Base-by-base conservation (phyloP, 2,797 vertebrate genomes). In the Clarias pachynema region DNA sequence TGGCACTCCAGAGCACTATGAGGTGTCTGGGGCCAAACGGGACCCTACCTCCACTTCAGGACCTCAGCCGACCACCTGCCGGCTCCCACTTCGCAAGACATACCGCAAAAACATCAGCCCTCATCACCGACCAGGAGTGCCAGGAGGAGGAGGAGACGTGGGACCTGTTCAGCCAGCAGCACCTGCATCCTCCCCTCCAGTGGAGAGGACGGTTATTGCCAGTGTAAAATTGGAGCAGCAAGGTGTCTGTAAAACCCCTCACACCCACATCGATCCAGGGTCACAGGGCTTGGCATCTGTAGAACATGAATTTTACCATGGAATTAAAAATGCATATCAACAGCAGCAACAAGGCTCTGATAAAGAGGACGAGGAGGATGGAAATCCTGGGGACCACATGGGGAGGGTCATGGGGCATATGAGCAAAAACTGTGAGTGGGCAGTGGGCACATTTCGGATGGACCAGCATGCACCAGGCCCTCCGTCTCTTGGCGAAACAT, bases 51-150 rank as follows among this genome's bases (percentile, higher is more conserved):
- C 95, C 79, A 91, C 92, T 53, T 86, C 91, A 75, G 86, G 92
- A 1, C 89, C 93, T 82, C 92, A 93, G 0, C 34, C 72, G 82
- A 95, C 96, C 0, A 97, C 95, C 26, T 96, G 97, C 84, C 95
- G 97, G 2, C 95, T 99, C 2, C 97, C 97, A 0, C 95, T 98
- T 0, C 95, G 97, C 1, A 99, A 98, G 91, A 98, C 97, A 0
- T 98, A 97, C 89, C 93, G 97, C 0, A 97, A 97, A 87, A 97
- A 97, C 7, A 91, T 96, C 53, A 97, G 96, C 44, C 96, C 96
- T 1, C 94, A 95, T 31, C 93, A 91, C 85, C 90, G 91, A 77
- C 95, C 89, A 1, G 95, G 87, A 0, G 94, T 93, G 31, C 92
- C 95, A 2, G 93, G 95, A 72, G 91, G 93, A 82, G 90, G 96